A percentile compares a stretch with the other conserved stretches of the same genome.
Conservation (phyloP, 2,888 invertebrate genomes). For the Lymantria dispar region DNA sequence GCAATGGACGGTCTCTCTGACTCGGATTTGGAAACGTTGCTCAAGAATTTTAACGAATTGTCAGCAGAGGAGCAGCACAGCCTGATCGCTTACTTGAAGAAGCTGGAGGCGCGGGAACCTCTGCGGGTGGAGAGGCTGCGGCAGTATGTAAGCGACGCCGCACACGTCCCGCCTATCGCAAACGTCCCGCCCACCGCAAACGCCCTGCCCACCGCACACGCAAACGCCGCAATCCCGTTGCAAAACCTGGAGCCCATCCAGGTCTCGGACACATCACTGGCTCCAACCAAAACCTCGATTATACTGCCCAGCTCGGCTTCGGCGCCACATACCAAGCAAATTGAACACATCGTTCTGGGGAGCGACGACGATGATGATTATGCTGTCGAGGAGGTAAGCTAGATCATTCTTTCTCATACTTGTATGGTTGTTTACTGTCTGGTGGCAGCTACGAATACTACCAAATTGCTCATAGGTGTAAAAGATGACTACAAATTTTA, state of each 20-base stretch:
- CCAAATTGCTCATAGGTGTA: too few species aligned
- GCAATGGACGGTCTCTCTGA: constrained; percentile 90
- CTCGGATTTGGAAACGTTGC: constrained; percentile 88
- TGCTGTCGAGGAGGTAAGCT: constrained; percentile 88
- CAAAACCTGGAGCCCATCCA: constrained; percentile 18
- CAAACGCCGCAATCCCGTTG: too few species aligned
- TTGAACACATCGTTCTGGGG: constrained; percentile 5
- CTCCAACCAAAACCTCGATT: constrained; percentile 5
- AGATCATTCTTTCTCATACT: not conserved
- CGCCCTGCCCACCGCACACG: not conserved
- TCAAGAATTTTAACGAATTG: constrained; percentile 90
- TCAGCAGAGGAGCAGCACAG: constrained; percentile 92
- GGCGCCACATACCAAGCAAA: not conserved
- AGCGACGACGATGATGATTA: constrained; percentile 91
- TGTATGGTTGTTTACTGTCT: too few species aligned
- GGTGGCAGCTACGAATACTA: too few species aligned
- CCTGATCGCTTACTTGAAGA: constrained; percentile 90
- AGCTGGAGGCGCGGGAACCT: constrained; percentile 89
- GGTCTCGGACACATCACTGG: constrained; percentile 18
- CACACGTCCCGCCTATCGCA: constrained; percentile 18
- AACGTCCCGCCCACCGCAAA: constrained; percentile 5
- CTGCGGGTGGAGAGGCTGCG: constrained; percentile 89
- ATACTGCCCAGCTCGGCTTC: constrained; percentile 1
- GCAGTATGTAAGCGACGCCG: constrained; percentile 86
- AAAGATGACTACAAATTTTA: too few species aligned